Evolutionary conservation across 2,888 invertebrate genomes (phyloP), one percentile per base, ranked within the genome.

Genomic region (Pheosia tremula): DNA sequence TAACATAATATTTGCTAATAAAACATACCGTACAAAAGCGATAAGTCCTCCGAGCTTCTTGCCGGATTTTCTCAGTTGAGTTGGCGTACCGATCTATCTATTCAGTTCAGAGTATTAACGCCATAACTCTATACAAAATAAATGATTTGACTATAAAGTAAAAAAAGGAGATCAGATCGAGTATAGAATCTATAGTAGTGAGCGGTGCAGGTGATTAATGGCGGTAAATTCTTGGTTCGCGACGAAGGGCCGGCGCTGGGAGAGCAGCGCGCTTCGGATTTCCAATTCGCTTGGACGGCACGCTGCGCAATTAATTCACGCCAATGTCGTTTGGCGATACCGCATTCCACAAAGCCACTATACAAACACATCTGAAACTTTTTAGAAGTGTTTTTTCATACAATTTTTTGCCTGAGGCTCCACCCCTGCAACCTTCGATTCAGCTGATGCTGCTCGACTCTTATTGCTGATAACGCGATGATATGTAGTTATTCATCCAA

Each of bases 171-270:
- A 59, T 49, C 36, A 0, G 11, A 59, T 62, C 68, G 67, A 76
- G 68, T 65, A 63, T 24, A 37, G 43, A 50, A 57, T 57, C 63
- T 55, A 53, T 71, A 52, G 71, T 68, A 77, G 69, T 47, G 58
- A 77, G 69, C 45, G 58, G 57, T 52, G 55, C 59, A 59, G 62
- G 77, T 83, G 80, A 83, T 83, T 82, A 77, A 82, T 82, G 56
- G 73, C 64, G 60, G 60, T 64, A 68, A 68, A 77, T 79, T 75
- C 77, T 65, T 69, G 64, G 63, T 69, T 67, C 54, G 63, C 65
- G 58, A 61, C 59, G 67, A 67, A 77, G 78, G 68, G 67, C 68
- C 69, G 66, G 69, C 64, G 68, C 62, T 64, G 67, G 65, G 68
- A 67, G 76, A 69, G 74, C 75, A 77, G 73, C 67, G 67, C 69